These are phyloP conservation scores for Andrena bucephala DNA, from an alignment of 2,888 invertebrate species.

Conservation along the genomic window DNA sequence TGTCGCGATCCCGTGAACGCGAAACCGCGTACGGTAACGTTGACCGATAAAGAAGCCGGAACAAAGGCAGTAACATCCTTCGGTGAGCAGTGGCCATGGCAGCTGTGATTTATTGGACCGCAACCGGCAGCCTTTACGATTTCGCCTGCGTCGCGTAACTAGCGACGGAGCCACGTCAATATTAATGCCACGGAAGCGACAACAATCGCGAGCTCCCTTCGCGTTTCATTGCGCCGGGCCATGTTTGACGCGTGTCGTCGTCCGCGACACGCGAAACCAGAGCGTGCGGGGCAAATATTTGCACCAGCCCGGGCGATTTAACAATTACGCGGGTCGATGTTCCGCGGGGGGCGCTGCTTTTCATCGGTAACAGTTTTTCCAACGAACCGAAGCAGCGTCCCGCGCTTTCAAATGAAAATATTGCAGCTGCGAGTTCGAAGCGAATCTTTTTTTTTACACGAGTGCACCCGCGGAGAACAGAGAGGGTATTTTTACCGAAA, in stretches of 20 bases:
- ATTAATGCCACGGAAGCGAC: slow-evolving; percentile 34
- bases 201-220: slow-evolving; percentile 27
- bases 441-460: neutral
- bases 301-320: slow-evolving; percentile 39
- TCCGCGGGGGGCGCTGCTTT: slow-evolving; percentile 7
- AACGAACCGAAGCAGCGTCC: neutral
- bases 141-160: slow-evolving; percentile 28
- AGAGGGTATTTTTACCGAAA: neutral
- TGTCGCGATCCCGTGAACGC: neutral
- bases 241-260: slow-evolving; percentile 26
- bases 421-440: neutral
- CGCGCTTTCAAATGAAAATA: neutral
- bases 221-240: slow-evolving; percentile 19
- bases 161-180: slow-evolving; percentile 29
- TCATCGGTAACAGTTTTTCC: neutral
- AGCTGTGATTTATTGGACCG: slow-evolving; percentile 48
- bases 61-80: slow-evolving; percentile 38
- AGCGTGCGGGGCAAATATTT: slow-evolving; percentile 46
- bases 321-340: slow-evolving; percentile 40
- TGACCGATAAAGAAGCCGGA: slow-evolving; percentile 42
- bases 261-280: slow-evolving; percentile 17
- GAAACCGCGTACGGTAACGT: slow-evolving; percentile 1
- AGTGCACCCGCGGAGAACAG: too few relatives aligned
- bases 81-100: slow-evolving; percentile 26
- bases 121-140: slow-evolving; percentile 31